Base-by-base conservation (phyloP, 2,797 vertebrate species). In the Oreochromis mossambicus region DNA sequence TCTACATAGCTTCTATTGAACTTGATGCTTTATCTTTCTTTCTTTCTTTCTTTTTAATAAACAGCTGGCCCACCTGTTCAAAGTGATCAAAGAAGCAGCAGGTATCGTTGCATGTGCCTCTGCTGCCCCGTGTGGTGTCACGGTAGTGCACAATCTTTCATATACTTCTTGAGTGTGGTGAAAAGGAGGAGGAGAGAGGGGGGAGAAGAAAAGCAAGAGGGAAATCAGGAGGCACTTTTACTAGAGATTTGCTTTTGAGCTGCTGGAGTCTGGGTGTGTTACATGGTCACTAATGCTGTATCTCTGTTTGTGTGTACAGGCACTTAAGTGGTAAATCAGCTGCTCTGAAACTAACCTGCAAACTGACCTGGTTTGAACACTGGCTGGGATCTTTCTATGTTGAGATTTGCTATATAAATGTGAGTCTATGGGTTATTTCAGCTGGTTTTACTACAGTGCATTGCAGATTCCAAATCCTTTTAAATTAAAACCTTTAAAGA, bases 41-140 rank as follows among this genome's bases (percentile, higher is more conserved):
- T 55, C 55, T 17, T 3, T 56, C 61, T 78, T 29, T 85, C 38
- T 78, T 24, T 78, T 0, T 66, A 80, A 88, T 81, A 78, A 55
- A 34, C 54, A 83, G 50, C 32, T 70, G 68, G 8, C 75, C 63
- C 81, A 81, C 66, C 81, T 89, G 84, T 83, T 85, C 41, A 76
- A 8, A 76, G 19, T 34, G 77, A 36, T 48, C 13, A 6, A 66
- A 50, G 52, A 34, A 41, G 85, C 85, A 77, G 78, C 48, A 46
- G 46, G 29, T 86, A n/a, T 50, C 26, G 5, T 90, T 36, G 14
- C 29, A 7, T 94, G 93, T 92, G 77, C 92, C 87, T 96, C 90
- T 95, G 88, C 94, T 95, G 95, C 95, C 94, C 91, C 95, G 89
- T 38, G 91, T 94, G 96, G 94, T 46, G 38, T 70, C 66, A 70